These are phyloP conservation scores for Spodoptera litura DNA, from an alignment of 1,140 invertebrate genomes.

Conservation along the genomic window DNA sequence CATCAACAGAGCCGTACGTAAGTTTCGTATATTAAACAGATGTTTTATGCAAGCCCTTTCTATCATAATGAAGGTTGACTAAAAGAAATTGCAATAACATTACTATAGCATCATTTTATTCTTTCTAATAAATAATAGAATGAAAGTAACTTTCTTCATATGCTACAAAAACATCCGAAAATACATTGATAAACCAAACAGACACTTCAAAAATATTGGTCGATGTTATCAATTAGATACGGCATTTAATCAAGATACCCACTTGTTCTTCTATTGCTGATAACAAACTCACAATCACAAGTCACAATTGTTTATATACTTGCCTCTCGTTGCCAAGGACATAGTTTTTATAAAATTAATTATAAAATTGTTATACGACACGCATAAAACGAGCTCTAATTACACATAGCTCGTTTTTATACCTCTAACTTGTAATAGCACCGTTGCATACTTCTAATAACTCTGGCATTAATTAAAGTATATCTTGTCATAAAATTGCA, in stretches of 20 bases:
- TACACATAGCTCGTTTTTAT: neutral
- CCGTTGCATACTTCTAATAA: neutral
- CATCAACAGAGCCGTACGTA: too few species aligned
- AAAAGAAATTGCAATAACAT: too few species aligned
- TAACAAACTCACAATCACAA: neutral
- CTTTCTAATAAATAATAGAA: too few species aligned
- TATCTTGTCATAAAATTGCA: neutral
- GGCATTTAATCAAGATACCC: slow-evolving; percentile 13
- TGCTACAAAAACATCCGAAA: neutral
- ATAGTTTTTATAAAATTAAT: neutral
- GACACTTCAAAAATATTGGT: slow-evolving; percentile 6
- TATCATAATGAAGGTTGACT: too few species aligned
- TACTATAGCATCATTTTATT: too few species aligned
- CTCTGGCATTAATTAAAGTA: neutral
- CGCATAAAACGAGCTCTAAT: neutral
- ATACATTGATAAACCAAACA: neutral
- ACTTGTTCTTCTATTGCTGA: neutral
- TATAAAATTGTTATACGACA: neutral
- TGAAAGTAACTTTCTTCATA: too few species aligned
- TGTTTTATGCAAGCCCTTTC: too few species aligned
- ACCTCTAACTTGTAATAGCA: neutral
- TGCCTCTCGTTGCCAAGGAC: neutral
- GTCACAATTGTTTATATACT: neutral
- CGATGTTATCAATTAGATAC: slow-evolving; percentile 3
- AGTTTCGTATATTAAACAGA: too few species aligned